phyloP scores from a whole-genome alignment of 2,797 vertebrate species.

The Cryptoprocta ferox region DNA sequence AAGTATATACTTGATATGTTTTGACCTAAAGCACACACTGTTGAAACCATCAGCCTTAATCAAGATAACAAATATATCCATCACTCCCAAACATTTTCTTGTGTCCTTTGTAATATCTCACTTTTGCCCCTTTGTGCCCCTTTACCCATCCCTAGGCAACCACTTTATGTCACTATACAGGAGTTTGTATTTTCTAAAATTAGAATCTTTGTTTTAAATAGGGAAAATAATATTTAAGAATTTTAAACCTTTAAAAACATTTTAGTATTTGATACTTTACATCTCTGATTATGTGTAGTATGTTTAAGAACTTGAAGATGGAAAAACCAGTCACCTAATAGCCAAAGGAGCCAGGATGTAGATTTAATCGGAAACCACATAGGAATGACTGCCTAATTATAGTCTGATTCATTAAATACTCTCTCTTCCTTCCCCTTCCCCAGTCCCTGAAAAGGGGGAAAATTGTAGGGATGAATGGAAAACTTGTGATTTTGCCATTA shows the following conservation, averaged over 20 bases:
- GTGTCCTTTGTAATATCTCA: not conserved
- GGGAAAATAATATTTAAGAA: constrained; percentile 15
- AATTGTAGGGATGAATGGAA: constrained; percentile 79
- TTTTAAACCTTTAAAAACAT: constrained; percentile 10
- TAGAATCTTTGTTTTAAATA: not conserved
- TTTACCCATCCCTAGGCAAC: not conserved
- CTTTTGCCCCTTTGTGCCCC: not conserved
- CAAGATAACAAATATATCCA: not conserved
- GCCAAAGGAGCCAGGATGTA: not conserved
- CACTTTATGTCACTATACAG: not conserved
- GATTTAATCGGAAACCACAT: constrained; percentile 50
- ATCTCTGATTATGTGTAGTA: not conserved
- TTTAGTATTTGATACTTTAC: not conserved
- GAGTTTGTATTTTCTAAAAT: constrained; percentile 46
- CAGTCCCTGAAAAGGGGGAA: constrained; percentile 52
- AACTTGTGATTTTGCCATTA: constrained; percentile 82
- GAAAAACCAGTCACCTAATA: constrained; percentile 33
- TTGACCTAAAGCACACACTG: not conserved
- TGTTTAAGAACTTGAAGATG: not conserved
- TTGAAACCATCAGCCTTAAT: not conserved
- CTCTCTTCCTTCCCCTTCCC: constrained; percentile 60
- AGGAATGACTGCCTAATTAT: constrained; percentile 48
- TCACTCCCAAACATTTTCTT: not conserved
- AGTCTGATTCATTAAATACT: constrained; percentile 57
- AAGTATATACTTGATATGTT: not conserved